A percentile compares a stretch with the other conserved stretches of the same genome.
phyloP scores from a whole-genome alignment of 2,888 invertebrate species.

The Balanococcus diminutus region DNA sequence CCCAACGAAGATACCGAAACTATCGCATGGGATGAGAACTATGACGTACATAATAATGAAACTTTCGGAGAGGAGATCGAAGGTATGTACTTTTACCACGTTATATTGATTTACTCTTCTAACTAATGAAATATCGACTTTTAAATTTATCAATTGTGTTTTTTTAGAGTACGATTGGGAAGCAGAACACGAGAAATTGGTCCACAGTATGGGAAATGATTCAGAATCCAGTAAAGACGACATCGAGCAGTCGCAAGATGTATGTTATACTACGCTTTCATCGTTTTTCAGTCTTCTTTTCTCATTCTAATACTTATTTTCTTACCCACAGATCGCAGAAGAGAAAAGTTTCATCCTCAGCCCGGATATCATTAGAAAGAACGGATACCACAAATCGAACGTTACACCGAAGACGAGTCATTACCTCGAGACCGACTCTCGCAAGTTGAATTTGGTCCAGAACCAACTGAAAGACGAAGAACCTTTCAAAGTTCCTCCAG shows the following conservation, averaged over 20 bases:
- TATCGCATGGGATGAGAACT: conserved; percentile 71
- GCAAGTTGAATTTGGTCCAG: neutral
- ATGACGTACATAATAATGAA: conserved; percentile 90
- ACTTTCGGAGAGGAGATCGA: conserved; percentile 76
- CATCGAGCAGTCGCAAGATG: neutral
- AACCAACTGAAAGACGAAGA: neutral
- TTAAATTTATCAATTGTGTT: neutral
- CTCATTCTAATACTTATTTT: neutral
- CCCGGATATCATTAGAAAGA: conserved; percentile 17
- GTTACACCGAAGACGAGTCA: neutral
- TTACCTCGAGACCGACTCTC: neutral
- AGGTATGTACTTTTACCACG: conserved; percentile 56
- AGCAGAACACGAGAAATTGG: conserved; percentile 73
- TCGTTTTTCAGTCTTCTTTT: too few species aligned
- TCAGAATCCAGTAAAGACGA: conserved; percentile 57
- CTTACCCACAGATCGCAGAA: neutral
- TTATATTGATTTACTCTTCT: neutral
- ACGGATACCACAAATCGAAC: neutral
- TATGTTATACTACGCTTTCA: conserved; percentile 52
- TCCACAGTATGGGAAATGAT: conserved; percentile 65
- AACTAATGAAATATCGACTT: neutral
- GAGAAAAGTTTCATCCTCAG: conserved; percentile 12
- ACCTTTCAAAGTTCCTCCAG: conserved; percentile 17
- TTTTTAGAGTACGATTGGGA: conserved; percentile 71
- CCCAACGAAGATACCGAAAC: neutral